These are phyloP conservation scores for Rhingia rostrata DNA, from an alignment of 2,888 invertebrate genomes.

Conservation along the genomic window DNA sequence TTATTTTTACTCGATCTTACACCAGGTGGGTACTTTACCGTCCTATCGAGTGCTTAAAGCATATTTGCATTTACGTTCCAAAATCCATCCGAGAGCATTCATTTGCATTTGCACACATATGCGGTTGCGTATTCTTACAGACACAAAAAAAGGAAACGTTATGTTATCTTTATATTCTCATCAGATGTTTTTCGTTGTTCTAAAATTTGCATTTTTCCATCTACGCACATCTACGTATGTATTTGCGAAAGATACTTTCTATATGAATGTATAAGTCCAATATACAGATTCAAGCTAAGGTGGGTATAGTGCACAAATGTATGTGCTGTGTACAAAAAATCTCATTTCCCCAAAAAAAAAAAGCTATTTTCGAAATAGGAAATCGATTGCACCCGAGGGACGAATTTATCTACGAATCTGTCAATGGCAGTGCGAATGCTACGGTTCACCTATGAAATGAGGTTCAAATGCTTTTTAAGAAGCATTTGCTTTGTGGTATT, in stretches of 20 bases:
- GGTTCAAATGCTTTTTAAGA: constrained; percentile 39
- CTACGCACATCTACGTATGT: neutral
- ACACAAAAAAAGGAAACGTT: constrained; percentile 1
- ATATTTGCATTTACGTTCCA: constrained; percentile 25
- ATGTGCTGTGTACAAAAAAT: constrained; percentile 27
- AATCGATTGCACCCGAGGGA: constrained; percentile 70
- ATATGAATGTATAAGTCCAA: neutral
- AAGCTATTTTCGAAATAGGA: constrained; percentile 49
- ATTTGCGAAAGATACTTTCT: neutral
- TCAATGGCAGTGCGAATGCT: constrained; percentile 42
- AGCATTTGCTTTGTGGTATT: constrained; percentile 5
- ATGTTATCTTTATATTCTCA: constrained; percentile 32
- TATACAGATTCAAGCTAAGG: neutral
- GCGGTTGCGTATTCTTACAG: constrained; percentile 3
- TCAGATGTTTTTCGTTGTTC: constrained; percentile 41
- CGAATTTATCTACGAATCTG: constrained; percentile 61
- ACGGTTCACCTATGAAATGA: constrained; percentile 30
- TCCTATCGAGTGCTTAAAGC: neutral
- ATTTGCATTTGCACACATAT: constrained; percentile 56
- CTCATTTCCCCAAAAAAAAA: constrained; percentile 19
- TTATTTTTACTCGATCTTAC: constrained; percentile 46
- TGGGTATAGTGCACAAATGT: constrained; percentile 5
- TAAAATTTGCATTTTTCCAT: constrained; percentile 55
- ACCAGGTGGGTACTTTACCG: constrained; percentile 12
- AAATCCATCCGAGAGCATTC: constrained; percentile 24